Conservation (phyloP, 2,113 vertebrate species). For the Sorex araneus region DNA sequence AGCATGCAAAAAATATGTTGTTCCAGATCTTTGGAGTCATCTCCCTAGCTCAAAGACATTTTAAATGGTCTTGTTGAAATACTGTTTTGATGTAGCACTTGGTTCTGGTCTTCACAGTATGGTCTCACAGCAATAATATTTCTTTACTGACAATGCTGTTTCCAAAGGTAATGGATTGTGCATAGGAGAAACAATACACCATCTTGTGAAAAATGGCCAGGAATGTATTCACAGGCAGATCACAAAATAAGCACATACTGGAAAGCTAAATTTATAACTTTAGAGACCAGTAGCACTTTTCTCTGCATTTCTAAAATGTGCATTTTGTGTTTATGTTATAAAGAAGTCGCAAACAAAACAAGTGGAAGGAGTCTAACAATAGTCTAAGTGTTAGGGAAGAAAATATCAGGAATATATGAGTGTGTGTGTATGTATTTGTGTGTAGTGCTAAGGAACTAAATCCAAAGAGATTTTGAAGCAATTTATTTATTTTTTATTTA, state of each 20-base stretch:
- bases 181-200: background rate
- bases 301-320: background rate
- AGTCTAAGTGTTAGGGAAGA: background rate
- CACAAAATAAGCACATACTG: background rate
- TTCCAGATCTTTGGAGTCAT: too few species aligned
- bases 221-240: background rate
- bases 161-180: background rate
- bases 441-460: background rate
- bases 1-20: too few species aligned
- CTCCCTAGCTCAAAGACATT: too few species aligned
- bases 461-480: background rate
- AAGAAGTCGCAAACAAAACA: background rate
- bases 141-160: background rate
- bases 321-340: slow-evolving; percentile 14
- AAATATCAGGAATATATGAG: background rate
- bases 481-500: too few species aligned
- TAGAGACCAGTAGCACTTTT: background rate
- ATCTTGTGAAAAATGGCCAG: background rate
- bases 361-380: background rate
- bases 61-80: background rate
- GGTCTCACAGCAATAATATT: background rate
- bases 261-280: background rate
- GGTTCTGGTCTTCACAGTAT: background rate
- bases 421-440: background rate
- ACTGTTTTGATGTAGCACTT: background rate